These are phyloP conservation scores for Drosophila kambysellisi DNA, from an alignment of 2,888 invertebrate species.

Conservation along the genomic window DNA sequence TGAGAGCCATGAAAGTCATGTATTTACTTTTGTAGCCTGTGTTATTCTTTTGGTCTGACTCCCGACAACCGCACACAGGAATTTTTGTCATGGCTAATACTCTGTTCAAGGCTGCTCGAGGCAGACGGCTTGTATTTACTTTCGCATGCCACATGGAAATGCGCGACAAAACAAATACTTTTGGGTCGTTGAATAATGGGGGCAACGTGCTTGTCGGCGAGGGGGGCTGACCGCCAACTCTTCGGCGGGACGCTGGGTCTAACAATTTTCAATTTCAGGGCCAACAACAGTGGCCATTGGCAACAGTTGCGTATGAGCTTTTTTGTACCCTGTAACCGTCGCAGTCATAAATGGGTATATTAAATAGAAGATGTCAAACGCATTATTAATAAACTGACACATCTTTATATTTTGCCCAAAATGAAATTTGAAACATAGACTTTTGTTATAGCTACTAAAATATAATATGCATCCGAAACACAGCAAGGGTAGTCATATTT, in stretches of 20 bases:
- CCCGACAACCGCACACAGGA: slow-evolving; percentile 20
- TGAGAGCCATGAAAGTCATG: neutral
- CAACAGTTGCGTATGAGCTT: slow-evolving; percentile 52
- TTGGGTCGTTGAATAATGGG: slow-evolving; percentile 2
- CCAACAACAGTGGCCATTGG: slow-evolving; percentile 57
- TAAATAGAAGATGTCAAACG: neutral
- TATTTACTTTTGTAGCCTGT: neutral
- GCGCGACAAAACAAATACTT: slow-evolving; percentile 50
- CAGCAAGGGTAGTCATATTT: neutral
- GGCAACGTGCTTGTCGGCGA: neutral
- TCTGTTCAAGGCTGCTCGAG: slow-evolving; percentile 40
- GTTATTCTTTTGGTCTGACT: neutral
- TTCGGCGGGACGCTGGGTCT: slow-evolving; percentile 40
- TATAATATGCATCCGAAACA: neutral
- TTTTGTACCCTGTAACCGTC: slow-evolving; percentile 9
- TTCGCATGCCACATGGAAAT: slow-evolving; percentile 50
- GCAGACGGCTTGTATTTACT: slow-evolving; percentile 40
- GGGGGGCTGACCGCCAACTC: slow-evolving; percentile 58
- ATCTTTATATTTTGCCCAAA: neutral
- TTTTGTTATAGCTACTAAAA: neutral
- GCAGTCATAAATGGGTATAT: neutral
- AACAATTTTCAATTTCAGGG: slow-evolving; percentile 74
- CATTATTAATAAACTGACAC: neutral
- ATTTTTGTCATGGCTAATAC: slow-evolving; percentile 37
- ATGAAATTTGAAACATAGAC: neutral